Conservation (phyloP, 1,140 invertebrate genomes). For the Micrasema minimum region DNA sequence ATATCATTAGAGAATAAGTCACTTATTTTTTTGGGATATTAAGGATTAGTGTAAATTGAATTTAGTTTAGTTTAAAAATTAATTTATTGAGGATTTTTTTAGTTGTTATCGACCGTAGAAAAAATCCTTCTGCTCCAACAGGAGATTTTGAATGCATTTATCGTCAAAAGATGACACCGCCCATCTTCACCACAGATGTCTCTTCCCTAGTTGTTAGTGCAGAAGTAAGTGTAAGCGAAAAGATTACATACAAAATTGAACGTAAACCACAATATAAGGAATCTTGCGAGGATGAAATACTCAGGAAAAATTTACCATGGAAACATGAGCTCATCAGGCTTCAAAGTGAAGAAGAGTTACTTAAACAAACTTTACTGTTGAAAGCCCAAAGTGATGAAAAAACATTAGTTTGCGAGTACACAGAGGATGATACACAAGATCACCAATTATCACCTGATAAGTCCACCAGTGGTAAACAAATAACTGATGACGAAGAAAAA, state of each 20-base stretch:
- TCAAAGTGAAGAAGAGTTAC: constrained; percentile 16
- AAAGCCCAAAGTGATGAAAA: constrained; percentile 24
- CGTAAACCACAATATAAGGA: constrained; percentile 2
- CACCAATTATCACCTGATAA: neutral
- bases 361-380: constrained; percentile 12
- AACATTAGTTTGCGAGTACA: neutral
- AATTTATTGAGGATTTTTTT: constrained; percentile 52
- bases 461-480: neutral
- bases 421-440: neutral
- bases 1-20: too few species aligned
- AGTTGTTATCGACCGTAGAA: constrained; percentile 70
- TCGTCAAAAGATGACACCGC: constrained; percentile 58
- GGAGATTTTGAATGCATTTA: constrained; percentile 70
- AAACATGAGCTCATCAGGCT: constrained; percentile 21
- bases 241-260: neutral
- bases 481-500: constrained; percentile 3
- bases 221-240: neutral
- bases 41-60: too few species aligned
- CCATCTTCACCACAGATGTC: constrained; percentile 52
- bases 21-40: too few species aligned
- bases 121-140: constrained; percentile 64
- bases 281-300: constrained; percentile 4
- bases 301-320: constrained; percentile 13
- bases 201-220: constrained; percentile 29
- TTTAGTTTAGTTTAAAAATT: too few species aligned